A percentile compares a stretch with the other conserved stretches of the same genome.
Evolutionary conservation across 2,113 vertebrate species (phyloP).

Genomic region (Hemichromis elongatus): DNA sequence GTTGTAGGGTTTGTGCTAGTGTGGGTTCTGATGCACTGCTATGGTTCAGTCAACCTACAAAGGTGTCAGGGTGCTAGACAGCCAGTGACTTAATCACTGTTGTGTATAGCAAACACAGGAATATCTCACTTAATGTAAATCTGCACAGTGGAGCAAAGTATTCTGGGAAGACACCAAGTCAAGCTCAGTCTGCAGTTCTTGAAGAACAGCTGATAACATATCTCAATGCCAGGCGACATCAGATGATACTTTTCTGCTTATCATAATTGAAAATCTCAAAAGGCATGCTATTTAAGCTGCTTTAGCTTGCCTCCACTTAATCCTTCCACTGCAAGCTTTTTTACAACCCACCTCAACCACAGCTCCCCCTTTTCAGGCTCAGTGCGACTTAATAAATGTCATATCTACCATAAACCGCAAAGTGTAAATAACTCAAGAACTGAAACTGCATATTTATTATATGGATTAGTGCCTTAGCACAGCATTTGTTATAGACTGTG

Average conservation of each 20-base stretch:
- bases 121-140: neutral
- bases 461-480: neutral
- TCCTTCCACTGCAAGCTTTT: neutral
- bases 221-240: neutral
- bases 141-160: neutral
- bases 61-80: neutral
- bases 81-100: neutral
- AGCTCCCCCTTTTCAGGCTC: neutral
- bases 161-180: neutral
- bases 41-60: neutral
- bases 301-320: neutral
- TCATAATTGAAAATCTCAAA: neutral
- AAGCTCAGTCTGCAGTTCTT: neutral
- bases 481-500: neutral
- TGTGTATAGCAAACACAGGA: neutral
- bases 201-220: neutral
- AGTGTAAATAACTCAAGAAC: neutral
- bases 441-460: neutral
- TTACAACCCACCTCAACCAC: neutral
- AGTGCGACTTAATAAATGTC: neutral
- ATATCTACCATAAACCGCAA: neutral
- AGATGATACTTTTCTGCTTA: neutral
- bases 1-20: neutral
- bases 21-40: neutral
- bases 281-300: neutral